Conservation (phyloP, 2,113 vertebrate genomes). For the Piliocolobus tephrosceles region DNA sequence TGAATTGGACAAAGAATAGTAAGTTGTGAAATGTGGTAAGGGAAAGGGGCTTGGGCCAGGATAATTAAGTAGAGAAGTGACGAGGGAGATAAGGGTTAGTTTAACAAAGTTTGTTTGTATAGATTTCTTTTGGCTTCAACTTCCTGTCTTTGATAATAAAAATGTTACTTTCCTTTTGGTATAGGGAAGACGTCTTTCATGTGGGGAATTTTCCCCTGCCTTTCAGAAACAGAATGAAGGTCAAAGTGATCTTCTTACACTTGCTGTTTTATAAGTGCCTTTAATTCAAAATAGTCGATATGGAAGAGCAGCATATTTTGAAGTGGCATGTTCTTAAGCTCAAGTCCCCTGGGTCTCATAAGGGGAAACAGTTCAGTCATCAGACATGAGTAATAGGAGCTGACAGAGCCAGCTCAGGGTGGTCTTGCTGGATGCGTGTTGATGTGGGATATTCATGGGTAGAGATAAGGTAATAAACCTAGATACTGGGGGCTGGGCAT, state of each 20-base stretch:
- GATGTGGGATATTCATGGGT: not conserved
- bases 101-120: not conserved
- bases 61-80: not conserved
- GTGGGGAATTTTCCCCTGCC: not conserved
- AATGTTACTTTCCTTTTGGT: not conserved
- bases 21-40: not conserved
- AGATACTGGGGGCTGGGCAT: no score
- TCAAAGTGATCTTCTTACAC: not conserved
- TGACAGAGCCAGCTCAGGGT: not conserved
- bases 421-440: not conserved
- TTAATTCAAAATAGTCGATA: not conserved
- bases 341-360: not conserved
- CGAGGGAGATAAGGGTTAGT: not conserved
- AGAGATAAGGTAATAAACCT: not conserved
- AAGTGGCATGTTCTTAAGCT: not conserved
- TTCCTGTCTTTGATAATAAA: not conserved
- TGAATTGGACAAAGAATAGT: not conserved
- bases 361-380: not conserved
- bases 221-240: not conserved
- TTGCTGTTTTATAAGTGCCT: not conserved
- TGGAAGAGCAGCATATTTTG: not conserved
- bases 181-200: not conserved
- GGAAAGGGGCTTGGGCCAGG: not conserved
- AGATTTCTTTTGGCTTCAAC: not conserved
- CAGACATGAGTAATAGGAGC: not conserved